phyloP scores from a whole-genome alignment of 2,888 invertebrate species.

The Leucophenga montana region DNA sequence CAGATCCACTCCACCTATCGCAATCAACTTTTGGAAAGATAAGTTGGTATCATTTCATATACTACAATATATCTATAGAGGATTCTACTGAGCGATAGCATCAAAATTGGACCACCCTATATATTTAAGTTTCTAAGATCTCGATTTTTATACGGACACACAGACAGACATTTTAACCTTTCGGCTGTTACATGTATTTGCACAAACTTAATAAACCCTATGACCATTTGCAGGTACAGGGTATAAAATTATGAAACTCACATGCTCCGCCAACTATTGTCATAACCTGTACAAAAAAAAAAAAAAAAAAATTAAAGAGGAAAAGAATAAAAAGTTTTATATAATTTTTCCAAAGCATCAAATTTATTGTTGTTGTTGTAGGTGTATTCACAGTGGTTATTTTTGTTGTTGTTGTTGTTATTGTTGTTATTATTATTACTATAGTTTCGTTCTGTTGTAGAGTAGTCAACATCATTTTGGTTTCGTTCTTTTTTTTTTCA shows the following conservation, averaged over 20 bases:
- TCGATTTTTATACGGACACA: not conserved
- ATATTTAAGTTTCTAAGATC: no score
- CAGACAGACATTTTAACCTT: not conserved
- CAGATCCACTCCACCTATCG: no score
- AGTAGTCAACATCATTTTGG: not conserved
- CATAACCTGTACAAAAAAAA: slow-evolving; percentile 1
- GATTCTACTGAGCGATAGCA: no score
- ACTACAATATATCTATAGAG: no score
- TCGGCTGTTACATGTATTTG: no score
- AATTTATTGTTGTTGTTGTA: not conserved
- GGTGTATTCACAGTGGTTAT: not conserved
- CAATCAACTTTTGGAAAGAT: no score
- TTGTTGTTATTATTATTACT: no score
- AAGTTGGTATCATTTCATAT: no score
- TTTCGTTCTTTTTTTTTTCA: slow-evolving; percentile 18
- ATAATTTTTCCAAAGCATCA: not conserved
- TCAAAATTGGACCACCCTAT: no score
- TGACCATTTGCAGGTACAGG: no score
- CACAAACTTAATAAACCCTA: no score
- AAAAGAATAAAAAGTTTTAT: not conserved
- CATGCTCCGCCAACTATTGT: not conserved
- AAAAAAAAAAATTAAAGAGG: not conserved
- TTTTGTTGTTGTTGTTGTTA: slow-evolving; percentile 6
- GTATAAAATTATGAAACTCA: not conserved
- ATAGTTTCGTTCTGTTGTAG: no score